These are phyloP conservation scores for Gnathonemus echidnorhynchus DNA, from an alignment of 2,113 vertebrate species.

Conservation along the genomic window DNA sequence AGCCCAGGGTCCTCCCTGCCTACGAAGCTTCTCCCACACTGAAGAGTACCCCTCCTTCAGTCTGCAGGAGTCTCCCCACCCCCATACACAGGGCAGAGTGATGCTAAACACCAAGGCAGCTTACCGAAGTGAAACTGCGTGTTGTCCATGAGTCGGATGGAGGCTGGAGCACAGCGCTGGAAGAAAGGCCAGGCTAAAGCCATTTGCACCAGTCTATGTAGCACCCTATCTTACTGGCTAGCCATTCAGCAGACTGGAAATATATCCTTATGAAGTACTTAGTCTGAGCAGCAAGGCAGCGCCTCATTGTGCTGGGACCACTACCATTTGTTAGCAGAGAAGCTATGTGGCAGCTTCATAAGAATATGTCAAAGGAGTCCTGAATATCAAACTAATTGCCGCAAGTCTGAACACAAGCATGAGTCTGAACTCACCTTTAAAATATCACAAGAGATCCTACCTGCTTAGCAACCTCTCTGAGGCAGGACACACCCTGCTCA, in stretches of 20 bases:
- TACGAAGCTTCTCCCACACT: neutral
- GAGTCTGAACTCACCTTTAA: neutral
- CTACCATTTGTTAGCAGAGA: neutral
- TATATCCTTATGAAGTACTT: neutral
- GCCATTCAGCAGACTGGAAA: neutral
- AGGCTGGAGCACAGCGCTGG: constrained; percentile 95
- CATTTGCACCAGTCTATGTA: neutral
- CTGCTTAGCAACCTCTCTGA: constrained; percentile 90
- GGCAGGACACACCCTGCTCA: constrained; percentile 89
- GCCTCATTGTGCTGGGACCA: neutral
- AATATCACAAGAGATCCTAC: neutral
- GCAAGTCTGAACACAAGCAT: neutral
- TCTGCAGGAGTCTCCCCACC: neutral
- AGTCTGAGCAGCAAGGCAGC: neutral
- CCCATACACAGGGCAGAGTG: neutral
- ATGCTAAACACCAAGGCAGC: constrained; percentile 35
- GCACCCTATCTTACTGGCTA: neutral
- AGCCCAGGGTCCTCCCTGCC: neutral
- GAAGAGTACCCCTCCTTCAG: neutral
- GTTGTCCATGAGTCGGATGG: constrained; percentile 95
- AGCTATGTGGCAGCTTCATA: neutral
- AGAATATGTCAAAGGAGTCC: neutral
- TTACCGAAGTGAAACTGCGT: constrained; percentile 95
- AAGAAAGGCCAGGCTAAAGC: neutral
- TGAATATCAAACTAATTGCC: too few relatives aligned